Percentiles rank a stretch among this genome's conserved stretches.
Evolutionary conservation across 1,140 invertebrate species (phyloP).

Genomic region (Bursaphelenchus mucronatus): DNA sequence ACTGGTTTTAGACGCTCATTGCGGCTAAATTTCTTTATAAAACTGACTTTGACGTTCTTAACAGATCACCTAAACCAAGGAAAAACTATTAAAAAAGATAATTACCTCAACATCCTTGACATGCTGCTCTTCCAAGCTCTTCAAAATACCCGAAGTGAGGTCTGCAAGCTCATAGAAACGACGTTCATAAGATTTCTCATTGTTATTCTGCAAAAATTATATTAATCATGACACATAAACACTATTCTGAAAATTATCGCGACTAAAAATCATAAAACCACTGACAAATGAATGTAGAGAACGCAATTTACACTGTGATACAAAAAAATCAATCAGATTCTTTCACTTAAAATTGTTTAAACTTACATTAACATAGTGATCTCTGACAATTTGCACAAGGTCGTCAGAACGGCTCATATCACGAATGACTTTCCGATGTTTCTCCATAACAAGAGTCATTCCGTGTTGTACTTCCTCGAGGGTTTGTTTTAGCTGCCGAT

Average conservation of each 20-base stretch:
- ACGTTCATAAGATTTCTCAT: slow-evolving; percentile 9
- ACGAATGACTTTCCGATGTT: slow-evolving; percentile 21
- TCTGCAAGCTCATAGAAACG: slow-evolving; percentile 8
- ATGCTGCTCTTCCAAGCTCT: slow-evolving; percentile 13
- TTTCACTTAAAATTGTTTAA: slow-evolving; percentile 9
- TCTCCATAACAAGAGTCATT: slow-evolving; percentile 20
- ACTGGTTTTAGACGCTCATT: background rate
- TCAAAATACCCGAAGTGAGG: slow-evolving; percentile 1
- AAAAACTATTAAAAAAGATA: background rate
- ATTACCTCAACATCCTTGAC: slow-evolving; percentile 13
- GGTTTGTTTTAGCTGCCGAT: slow-evolving; percentile 23
- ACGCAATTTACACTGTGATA: too few relatives aligned
- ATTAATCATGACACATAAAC: too few relatives aligned
- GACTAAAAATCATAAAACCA: too few relatives aligned
- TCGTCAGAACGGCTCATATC: slow-evolving; percentile 5
- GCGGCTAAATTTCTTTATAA: background rate
- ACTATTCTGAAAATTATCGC: too few relatives aligned
- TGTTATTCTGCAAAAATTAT: slow-evolving; percentile 6
- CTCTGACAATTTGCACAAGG: background rate
- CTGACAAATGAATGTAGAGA: too few relatives aligned
- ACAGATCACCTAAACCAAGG: too few relatives aligned
- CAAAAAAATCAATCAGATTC: slow-evolving; percentile 6
- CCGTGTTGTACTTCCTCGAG: slow-evolving; percentile 19
- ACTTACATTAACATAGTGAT: slow-evolving; percentile 8
- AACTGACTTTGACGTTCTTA: background rate